Base-by-base conservation (phyloP, 2,888 invertebrate species). In the Eubasilissa splendida region DNA sequence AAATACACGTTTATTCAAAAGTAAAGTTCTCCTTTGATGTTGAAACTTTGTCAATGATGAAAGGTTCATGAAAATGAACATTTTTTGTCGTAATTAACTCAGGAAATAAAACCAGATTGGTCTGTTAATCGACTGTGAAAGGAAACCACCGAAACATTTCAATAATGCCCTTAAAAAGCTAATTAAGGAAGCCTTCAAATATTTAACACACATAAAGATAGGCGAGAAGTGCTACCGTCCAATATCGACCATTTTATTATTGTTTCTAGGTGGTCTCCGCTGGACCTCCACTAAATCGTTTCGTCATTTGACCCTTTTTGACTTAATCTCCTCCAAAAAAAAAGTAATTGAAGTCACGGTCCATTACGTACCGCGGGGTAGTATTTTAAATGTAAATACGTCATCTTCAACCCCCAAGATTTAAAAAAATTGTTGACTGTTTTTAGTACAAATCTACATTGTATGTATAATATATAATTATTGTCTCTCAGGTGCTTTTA, bases 151-250 rank as follows among this genome's bases (percentile, higher is more conserved):
- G 70, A 70, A 70, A 70, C 70, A 70, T 70, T 70, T 70, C 70
- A 70, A 70, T 70, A 70, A 70, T 70, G 76, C 60, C 14, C 63
- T 63, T 50, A 63, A 53, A 59, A 76, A 76, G 60, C 76, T 76
- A 59, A 76, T 76, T 76, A 76, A 76, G 76, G 53, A 63, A 60
- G 63, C 42, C 76, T 50, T 22, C 0, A 53, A 76, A 60, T 76
- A 63, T 63, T 66, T 75, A 79, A 68, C 63, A 53, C 75, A 68
- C 75, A 83, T 80, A 75, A 80, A 83, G 83, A 83, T 81, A 83
- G 83, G 83, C 83, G 81, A 81, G 83, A 81, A 83, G 79, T 70
- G 83, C 79, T 83, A 73, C 83, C 81, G 81, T 79, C 74, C 70
- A 79, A 79, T 83, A 80, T 77, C 58, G 79, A 79, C 42, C 77